phyloP scores from a whole-genome alignment of 2,888 invertebrate species.

The Pecten maximus region DNA sequence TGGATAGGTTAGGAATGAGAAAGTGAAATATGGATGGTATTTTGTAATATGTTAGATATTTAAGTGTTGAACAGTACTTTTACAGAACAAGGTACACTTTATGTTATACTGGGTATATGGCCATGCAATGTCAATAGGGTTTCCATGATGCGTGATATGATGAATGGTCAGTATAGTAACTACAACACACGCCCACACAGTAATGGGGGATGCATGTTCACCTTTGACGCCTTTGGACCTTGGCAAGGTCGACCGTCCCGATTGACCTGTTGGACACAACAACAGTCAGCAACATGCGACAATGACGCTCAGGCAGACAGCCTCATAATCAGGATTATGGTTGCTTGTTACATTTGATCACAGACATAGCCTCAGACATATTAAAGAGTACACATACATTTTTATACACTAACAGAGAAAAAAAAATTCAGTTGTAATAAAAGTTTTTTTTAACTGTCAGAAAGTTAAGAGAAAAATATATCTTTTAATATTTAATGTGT shows the following conservation, averaged over 20 bases:
- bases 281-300: conserved; percentile 12
- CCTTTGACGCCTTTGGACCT: conserved; percentile 13
- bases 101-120: not conserved
- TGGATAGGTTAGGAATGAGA: too few species aligned
- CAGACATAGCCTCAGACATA: too few species aligned
- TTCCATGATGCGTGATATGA: not conserved
- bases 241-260: conserved; percentile 3
- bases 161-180: not conserved
- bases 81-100: not conserved
- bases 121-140: not conserved
- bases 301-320: not conserved
- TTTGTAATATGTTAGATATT: too few species aligned
- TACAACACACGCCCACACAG: conserved; percentile 2
- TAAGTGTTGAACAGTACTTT: not conserved
- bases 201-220: conserved; percentile 10
- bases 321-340: not conserved
- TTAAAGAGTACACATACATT: too few species aligned
- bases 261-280: not conserved
- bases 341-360: not conserved
- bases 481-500: not conserved
- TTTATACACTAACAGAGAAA: too few species aligned
- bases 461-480: not conserved
- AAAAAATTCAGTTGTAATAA: not conserved
- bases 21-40: too few species aligned
- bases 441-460: not conserved